Base-by-base conservation (phyloP, 2,888 invertebrate genomes). In the Pammene aurita region DNA sequence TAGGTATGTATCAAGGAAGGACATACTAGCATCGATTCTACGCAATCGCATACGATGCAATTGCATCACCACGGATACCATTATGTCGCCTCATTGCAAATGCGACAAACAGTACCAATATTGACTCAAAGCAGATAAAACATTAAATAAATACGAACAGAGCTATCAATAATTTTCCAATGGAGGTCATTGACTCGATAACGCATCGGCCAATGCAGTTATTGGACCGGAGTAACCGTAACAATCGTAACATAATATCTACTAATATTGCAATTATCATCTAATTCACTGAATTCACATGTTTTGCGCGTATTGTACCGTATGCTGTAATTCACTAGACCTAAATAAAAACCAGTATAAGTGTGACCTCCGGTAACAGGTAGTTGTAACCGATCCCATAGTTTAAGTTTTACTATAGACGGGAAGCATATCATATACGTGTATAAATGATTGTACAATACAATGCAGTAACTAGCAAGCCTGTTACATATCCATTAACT, bases 181-280 rank as follows among this genome's bases (percentile, higher is more conserved):
- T 41, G 41, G 50, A 52, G 62, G 50, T 61, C 50, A 52, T 52
- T 52, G 52, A 10, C 62, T 62, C 62, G 62, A 62, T 41, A 52
- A 62, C 38, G 38, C 50, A 57, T 42, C 57, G 42, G 9, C 4
- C 34, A 54, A 26, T 54, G 34, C 44, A 34, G 50, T 62, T 62
- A 62, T 18, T 62, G 50, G 62, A 62, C 62, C 38, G 50, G 50
- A 18, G 18, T 62, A 52, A 52, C 62, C 50, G 62, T 62, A 54
- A 50, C 50, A 50, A 58, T 42, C 44, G n/a, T 44, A 61, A 48
- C 58, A 46, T 61, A 48, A 61, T 50, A 50, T 14, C 26, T 5
- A 35, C 48, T 46, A 48, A 38, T 61, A 35, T 35, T 61, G 50
- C 52, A 38, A 38, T 62, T 62, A 62, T 62, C 62, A n/a, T 62